Evolutionary conservation across 2,888 invertebrate species (phyloP).

Genomic region (Scaptomyza polygonia): DNA sequence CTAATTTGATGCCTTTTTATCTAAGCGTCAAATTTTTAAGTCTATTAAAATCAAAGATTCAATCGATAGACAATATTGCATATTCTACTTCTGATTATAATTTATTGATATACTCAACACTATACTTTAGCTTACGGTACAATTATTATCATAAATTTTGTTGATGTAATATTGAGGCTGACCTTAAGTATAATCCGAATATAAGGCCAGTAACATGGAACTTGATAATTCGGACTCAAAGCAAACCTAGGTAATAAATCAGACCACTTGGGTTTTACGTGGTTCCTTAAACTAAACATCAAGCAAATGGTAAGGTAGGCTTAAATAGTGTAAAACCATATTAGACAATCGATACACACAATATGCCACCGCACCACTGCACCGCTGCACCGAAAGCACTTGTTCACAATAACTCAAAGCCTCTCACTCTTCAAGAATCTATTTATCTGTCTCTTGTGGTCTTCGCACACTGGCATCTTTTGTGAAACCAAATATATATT

Average conservation of each 20-base stretch:
- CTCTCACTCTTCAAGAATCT: slow-evolving; percentile 26
- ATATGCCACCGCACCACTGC: slow-evolving; percentile 22
- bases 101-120: not conserved
- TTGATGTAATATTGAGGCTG: not conserved
- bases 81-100: not conserved
- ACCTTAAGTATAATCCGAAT: not conserved
- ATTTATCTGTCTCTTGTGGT: slow-evolving; percentile 11
- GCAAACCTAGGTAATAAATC: slow-evolving; percentile 13
- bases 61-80: not conserved
- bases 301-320: not conserved
- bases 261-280: not conserved
- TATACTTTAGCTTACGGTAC: not conserved
- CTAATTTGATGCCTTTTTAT: slow-evolving; percentile 1
- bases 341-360: slow-evolving; percentile 47
- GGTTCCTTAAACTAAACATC: not conserved
- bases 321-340: slow-evolving; percentile 19
- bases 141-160: not conserved
- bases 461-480: slow-evolving; percentile 21
- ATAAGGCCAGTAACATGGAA: not conserved
- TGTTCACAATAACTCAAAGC: slow-evolving; percentile 29
- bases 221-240: not conserved
- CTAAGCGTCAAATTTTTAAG: not conserved
- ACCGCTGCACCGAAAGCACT: slow-evolving; percentile 43
- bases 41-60: not conserved
- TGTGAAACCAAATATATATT: slow-evolving; percentile 29